Evolutionary conservation across 2,797 vertebrate species (phyloP), one percentile per base, ranked within the genome.

Genomic region (Catostomus latipinnis): DNA sequence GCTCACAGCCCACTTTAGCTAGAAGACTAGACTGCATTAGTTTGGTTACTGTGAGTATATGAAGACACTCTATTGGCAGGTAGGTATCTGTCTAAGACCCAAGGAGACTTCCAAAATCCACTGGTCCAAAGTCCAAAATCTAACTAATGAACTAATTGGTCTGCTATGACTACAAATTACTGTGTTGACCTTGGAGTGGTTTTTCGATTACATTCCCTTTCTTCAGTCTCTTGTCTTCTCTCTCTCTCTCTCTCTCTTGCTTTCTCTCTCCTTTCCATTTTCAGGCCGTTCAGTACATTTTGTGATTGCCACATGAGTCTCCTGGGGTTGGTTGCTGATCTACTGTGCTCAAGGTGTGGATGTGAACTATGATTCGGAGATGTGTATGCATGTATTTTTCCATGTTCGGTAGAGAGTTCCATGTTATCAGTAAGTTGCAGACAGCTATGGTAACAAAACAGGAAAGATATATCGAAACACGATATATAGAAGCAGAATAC

Each of bases 261-360:
- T 22, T 22, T 22, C 74, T 69, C 54, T 76, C 43, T 50, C 65
- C 72, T 77, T 70, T 76, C 57, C 75, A 63, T 82, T 86, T 84
- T 65, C 58, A 80, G 75, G 53, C 69, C 76, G 78, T 71, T 54
- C 71, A 69, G 77, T 79, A 79, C 62, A 79, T 78, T 83, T 79
- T 75, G 71, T 72, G 60, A 82, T 82, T 83, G 81, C 78, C 81
- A 85, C 84, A 78, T 75, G 67, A 66, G 66, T 79, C 79, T 85
- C 84, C 58, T 52, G 79, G 74, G 79, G 75, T 62, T 68, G 54
- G 50, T 34, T 68, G 76, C 71, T 83, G 71, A 85, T 85, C 79
- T 71, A 71, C 70, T 77, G 58, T 80, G 74, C 74, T 74, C 43
- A 78, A 67, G 71, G 74, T 82, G 74, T 34, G 18, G 74, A 34